Conservation (phyloP, 2,113 vertebrate genomes). For the Tyto alba region DNA sequence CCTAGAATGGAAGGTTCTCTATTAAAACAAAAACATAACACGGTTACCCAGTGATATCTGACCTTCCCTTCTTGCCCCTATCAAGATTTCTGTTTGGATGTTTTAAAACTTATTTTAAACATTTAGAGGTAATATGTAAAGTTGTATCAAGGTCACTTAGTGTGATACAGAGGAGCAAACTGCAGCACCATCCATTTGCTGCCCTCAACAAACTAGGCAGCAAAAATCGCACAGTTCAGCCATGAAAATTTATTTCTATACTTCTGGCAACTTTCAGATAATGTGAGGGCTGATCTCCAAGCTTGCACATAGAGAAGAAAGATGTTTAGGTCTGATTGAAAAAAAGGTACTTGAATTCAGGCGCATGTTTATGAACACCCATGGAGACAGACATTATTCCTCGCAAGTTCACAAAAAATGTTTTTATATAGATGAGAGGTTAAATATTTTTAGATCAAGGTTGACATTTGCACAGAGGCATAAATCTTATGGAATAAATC, state of each 20-base stretch:
- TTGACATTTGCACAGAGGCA: neutral
- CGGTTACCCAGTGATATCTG: neutral
- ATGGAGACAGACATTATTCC: neutral
- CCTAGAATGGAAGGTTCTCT: neutral
- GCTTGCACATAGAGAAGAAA: neutral
- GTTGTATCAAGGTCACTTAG: neutral
- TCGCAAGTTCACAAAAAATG: neutral
- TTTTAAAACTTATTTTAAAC: neutral
- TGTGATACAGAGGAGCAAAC: neutral
- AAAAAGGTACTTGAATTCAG: neutral
- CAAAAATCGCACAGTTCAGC: neutral
- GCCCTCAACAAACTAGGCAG: neutral
- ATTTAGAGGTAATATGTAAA: neutral
- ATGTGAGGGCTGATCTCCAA: neutral
- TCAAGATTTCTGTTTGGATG: neutral
- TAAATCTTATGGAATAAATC: conserved; percentile 1
- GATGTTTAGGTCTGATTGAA: neutral
- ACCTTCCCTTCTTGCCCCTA: neutral
- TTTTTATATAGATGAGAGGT: neutral
- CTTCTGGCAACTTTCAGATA: neutral
- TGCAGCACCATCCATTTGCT: neutral
- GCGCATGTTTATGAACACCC: rapidly evolving
- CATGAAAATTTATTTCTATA: neutral
- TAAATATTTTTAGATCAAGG: neutral
- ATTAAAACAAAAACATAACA: neutral